These are phyloP conservation scores for Aporophyla nigra DNA, from an alignment of 2,888 invertebrate genomes.

Conservation along the genomic window DNA sequence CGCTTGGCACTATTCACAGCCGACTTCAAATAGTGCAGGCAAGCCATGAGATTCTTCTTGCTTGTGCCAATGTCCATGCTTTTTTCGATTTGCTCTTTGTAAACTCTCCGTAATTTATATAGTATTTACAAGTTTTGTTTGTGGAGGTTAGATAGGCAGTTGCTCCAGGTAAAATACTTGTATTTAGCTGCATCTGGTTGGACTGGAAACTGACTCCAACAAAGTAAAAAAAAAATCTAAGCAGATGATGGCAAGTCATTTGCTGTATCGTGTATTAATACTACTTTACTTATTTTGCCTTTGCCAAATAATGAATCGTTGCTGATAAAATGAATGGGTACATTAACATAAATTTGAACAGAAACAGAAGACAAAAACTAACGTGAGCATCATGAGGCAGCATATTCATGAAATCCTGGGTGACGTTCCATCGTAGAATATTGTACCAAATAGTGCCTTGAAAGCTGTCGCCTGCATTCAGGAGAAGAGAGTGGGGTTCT, in stretches of 20 bases:
- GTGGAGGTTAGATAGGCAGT: too few species aligned
- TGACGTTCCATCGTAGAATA: constrained; percentile 93
- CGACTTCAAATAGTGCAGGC: neutral
- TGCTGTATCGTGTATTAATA: too few species aligned
- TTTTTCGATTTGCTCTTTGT: neutral
- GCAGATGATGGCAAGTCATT: too few species aligned
- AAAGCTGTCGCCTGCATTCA: constrained; percentile 93
- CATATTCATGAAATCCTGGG: constrained; percentile 94
- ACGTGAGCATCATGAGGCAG: constrained; percentile 95
- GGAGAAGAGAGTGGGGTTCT: constrained; percentile 92
- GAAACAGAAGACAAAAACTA: constrained; percentile 69
- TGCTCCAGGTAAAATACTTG: too few species aligned
- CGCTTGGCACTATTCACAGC: neutral
- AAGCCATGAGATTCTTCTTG: rapidly evolving
- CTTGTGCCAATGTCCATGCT: neutral
- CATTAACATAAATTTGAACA: neutral
- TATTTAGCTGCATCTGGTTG: too few species aligned
- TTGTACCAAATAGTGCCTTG: constrained; percentile 95
- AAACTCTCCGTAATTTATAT: neutral
- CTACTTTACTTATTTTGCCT: neutral
- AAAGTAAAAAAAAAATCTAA: too few species aligned
- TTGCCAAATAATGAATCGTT: neutral
- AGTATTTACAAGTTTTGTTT: neutral
- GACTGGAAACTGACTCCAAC: too few species aligned
- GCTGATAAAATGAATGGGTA: neutral